Percentiles rank a stretch among this genome's conserved stretches.
phyloP scores from a whole-genome alignment of 2,888 invertebrate species.

The Chrysolina americana region DNA sequence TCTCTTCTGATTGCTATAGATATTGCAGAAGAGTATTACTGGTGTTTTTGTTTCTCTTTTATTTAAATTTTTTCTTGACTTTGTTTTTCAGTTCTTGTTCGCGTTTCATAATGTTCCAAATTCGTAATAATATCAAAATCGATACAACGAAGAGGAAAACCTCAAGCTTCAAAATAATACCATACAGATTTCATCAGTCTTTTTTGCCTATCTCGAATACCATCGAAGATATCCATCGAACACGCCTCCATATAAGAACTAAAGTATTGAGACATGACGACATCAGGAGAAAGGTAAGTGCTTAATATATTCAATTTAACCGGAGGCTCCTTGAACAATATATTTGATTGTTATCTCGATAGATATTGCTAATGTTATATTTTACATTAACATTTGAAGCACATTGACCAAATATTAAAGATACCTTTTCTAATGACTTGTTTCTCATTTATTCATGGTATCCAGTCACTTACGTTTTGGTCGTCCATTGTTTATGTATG shows the following conservation, averaged over 20 bases:
- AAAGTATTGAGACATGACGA: conserved; percentile 15
- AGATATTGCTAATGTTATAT: conserved; percentile 5
- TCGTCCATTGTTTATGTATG: too few relatives aligned
- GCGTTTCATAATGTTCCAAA: too few relatives aligned
- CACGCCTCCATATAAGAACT: not conserved
- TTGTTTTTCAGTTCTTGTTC: too few relatives aligned
- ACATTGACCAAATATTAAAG: not conserved
- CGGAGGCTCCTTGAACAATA: not conserved
- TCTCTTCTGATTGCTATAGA: too few relatives aligned
- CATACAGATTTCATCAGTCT: not conserved
- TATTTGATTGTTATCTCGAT: conserved; percentile 7
- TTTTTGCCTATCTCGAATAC: not conserved
- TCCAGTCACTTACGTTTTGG: too few relatives aligned
- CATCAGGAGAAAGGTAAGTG: conserved; percentile 12
- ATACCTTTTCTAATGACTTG: not conserved
- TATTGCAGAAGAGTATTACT: too few relatives aligned
- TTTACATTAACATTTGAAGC: not conserved
- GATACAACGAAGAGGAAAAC: too few relatives aligned
- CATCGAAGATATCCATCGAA: not conserved
- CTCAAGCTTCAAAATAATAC: too few relatives aligned
- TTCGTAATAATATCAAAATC: too few relatives aligned
- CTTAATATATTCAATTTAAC: conserved; percentile 8
- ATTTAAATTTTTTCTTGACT: too few relatives aligned
- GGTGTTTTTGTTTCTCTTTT: too few relatives aligned
- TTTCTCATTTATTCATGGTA: too few relatives aligned